Evolutionary conservation across 1,140 invertebrate species (phyloP).

Genomic region (Lycorma delicatula): DNA sequence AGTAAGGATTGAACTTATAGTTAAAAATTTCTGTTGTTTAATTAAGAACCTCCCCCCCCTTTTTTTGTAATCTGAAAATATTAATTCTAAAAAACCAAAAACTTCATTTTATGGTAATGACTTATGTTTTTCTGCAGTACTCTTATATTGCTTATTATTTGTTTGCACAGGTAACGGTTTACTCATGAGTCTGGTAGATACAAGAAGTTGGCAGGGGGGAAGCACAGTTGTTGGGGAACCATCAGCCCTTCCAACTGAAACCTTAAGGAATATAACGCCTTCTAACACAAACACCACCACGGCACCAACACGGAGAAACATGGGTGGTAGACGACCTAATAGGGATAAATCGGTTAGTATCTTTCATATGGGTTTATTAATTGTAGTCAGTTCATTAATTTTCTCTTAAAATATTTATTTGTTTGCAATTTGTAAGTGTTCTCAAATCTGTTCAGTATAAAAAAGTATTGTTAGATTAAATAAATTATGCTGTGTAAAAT

Average conservation of each 20-base stretch:
- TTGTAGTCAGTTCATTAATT: neutral
- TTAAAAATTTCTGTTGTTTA: too few relatives aligned
- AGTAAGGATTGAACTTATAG: too few relatives aligned
- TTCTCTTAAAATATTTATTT: neutral
- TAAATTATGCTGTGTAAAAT: too few relatives aligned
- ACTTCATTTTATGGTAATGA: too few relatives aligned
- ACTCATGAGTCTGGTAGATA: constrained; percentile 33
- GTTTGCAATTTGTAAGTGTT: too few relatives aligned
- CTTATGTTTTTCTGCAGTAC: too few relatives aligned
- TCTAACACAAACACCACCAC: constrained; percentile 27
- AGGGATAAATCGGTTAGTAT: constrained; percentile 43
- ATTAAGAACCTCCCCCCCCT: too few relatives aligned
- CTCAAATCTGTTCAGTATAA: too few relatives aligned
- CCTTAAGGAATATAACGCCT: constrained; percentile 16
- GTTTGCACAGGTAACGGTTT: constrained; percentile 19
- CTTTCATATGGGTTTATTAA: neutral
- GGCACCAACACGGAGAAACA: constrained; percentile 49
- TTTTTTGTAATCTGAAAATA: too few relatives aligned
- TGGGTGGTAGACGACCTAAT: constrained; percentile 65
- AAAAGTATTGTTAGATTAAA: too few relatives aligned
- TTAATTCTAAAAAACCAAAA: too few relatives aligned
- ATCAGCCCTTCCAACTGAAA: constrained; percentile 24
- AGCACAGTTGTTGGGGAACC: constrained; percentile 27
- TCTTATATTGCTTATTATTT: constrained; percentile 2
- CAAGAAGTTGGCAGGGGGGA: constrained; percentile 36